Conservation (phyloP, 1,140 invertebrate species). For the Heterodera carotae region DNA sequence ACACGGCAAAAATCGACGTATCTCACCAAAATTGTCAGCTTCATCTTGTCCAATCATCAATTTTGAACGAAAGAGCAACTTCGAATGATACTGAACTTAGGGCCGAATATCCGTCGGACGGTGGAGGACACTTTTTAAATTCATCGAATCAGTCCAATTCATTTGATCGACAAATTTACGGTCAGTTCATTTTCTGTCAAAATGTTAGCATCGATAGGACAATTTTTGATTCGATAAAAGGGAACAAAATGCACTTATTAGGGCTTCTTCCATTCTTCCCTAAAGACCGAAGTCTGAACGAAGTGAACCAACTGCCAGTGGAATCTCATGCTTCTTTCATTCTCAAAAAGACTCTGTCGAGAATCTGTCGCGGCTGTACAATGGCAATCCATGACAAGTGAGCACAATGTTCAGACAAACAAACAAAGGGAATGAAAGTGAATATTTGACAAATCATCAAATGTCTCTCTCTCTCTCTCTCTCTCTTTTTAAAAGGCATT, state of each 20-base stretch:
- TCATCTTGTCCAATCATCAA: background rate
- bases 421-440: background rate
- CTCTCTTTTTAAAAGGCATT: too few species aligned
- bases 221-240: too few species aligned
- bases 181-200: background rate
- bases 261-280: background rate
- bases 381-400: conserved; percentile 14
- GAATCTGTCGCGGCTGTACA: conserved; percentile 3
- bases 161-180: background rate
- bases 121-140: background rate
- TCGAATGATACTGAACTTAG: background rate
- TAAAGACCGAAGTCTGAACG: background rate
- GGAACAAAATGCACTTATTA: background rate
- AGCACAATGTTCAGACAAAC: background rate
- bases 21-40: background rate
- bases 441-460: too few species aligned
- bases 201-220: too few species aligned
- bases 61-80: background rate
- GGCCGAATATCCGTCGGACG: background rate
- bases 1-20: background rate
- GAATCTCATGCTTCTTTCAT: background rate
- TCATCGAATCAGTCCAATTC: background rate
- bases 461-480: too few species aligned
- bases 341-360: background rate
- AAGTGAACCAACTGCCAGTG: background rate